Evolutionary conservation across 2,113 vertebrate species (phyloP), one percentile per base, ranked within the genome.

Genomic region (Malurus melanocephalus): DNA sequence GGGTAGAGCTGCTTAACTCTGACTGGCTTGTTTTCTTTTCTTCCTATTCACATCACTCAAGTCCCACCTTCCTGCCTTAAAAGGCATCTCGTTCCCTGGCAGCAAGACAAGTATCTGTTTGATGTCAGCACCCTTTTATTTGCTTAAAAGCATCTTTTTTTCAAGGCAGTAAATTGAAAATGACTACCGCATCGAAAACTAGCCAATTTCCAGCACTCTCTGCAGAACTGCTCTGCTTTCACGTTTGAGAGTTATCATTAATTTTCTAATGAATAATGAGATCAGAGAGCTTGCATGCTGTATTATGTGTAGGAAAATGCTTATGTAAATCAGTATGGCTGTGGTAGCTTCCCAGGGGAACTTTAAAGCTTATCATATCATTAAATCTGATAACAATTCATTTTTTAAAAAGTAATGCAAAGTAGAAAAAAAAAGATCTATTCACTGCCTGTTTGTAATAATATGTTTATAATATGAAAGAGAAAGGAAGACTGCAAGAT

Each of bases 91-190:
- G 96, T 96, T 96, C 94, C 96, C 95, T 97, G 96, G 96, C 96
- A 95, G 94, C 94, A 89, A 68, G 93, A 95, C 94, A 96, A 97
- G 93, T 96, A 96, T 97, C 96, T 97, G 96, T 97, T 97, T 97
- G 96, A 97, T 97, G 96, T 96, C 93, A 95, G 94, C 93, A 95
- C 95, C 92, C 96, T 96, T 96, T 96, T 95, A 96, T 95, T 96
- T 96, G 90, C 93, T 96, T 95, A 95, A 97, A 97, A 96, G 94
- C 96, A 96, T 96, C 94, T 94, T 95, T 95, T 95, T 95, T 95
- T 94, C 94, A 94, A 91, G 94, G 74, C 93, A 82, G 89, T 95
- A 96, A 96, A 96, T 95, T 96, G 94, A 94, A 96, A 96, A 95
- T 95, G 95, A 95, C 95, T 95, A 95, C 95, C 86, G 75, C 91